These are phyloP conservation scores for Esox masquinongy DNA, from an alignment of 2,797 vertebrate species.

Conservation along the genomic window DNA sequence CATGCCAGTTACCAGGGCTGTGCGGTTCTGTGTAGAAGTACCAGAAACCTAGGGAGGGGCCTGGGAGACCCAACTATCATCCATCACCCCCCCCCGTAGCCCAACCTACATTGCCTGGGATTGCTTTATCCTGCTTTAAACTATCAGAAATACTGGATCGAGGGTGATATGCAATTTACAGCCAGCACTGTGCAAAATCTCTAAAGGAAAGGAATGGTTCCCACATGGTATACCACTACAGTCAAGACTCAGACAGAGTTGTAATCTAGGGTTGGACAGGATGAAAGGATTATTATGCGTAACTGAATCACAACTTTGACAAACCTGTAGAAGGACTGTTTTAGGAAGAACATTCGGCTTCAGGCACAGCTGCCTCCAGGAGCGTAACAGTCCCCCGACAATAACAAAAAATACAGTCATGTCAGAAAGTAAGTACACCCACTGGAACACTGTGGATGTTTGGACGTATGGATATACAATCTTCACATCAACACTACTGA, in stretches of 20 bases:
- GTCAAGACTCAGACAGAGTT: neutral
- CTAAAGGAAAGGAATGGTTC: neutral
- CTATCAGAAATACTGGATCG: neutral
- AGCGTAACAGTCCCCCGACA: conserved; percentile 39
- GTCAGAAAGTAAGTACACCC: no score
- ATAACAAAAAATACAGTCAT: no score
- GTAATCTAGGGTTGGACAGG: neutral
- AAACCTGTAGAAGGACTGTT: conserved; percentile 45
- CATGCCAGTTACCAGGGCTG: conserved; percentile 26
- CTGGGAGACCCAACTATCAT: conserved; percentile 27
- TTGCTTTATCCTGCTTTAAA: conserved; percentile 36
- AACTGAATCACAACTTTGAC: conserved; percentile 32
- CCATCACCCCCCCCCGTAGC: conserved; percentile 6
- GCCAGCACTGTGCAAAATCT: neutral
- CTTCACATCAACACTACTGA: no score
- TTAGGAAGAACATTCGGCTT: conserved; percentile 37
- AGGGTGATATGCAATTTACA: neutral
- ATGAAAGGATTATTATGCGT: conserved; percentile 6
- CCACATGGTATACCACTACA: neutral
- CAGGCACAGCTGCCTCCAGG: conserved; percentile 22
- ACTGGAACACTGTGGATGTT: no score
- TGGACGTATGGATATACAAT: no score
- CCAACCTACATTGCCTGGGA: neutral
- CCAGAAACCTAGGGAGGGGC: conserved; percentile 13
- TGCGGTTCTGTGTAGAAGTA: conserved; percentile 22